Evolutionary conservation across 2,888 invertebrate genomes (phyloP).

Genomic region (Andrena camellia): DNA sequence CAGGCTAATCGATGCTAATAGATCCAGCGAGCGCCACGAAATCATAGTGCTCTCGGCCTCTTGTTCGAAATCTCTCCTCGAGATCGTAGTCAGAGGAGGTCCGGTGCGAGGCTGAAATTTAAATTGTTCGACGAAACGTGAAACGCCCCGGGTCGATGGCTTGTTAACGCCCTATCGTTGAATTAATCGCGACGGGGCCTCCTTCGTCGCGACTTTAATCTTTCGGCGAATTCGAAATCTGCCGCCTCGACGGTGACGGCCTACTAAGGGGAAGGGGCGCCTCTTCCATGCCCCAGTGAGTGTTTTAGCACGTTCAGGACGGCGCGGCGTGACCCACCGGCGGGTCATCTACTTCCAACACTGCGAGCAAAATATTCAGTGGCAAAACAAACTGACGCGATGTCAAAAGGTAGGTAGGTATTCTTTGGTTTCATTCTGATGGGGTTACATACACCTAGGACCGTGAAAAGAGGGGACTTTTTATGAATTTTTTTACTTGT

Average conservation of each 20-base stretch:
- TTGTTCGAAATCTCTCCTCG: conserved; percentile 27
- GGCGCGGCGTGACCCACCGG: neutral
- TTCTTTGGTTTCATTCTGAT: too few relatives aligned
- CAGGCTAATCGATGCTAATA: conserved; percentile 58
- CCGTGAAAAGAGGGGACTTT: too few relatives aligned
- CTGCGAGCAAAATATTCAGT: too few relatives aligned
- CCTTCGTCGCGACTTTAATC: conserved; percentile 51
- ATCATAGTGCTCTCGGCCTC: conserved; percentile 38
- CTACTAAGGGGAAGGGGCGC: neutral
- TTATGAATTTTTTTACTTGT: too few relatives aligned
- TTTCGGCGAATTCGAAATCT: conserved; percentile 15
- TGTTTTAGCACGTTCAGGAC: neutral
- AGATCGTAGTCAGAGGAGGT: conserved; percentile 26
- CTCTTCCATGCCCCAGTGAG: neutral
- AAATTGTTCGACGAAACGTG: conserved; percentile 66
- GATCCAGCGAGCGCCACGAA: conserved; percentile 32
- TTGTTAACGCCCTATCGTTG: conserved; percentile 69
- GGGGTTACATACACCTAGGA: too few relatives aligned
- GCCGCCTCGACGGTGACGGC: conserved; percentile 7
- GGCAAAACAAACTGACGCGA: too few relatives aligned
- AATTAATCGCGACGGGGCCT: conserved; percentile 66
- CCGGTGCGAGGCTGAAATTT: conserved; percentile 56
- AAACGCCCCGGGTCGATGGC: conserved; percentile 48
- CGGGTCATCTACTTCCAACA: too few relatives aligned
- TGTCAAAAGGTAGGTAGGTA: too few relatives aligned